Base-by-base conservation (phyloP, 2,888 invertebrate genomes). In the Leptothorax acervorum region DNA sequence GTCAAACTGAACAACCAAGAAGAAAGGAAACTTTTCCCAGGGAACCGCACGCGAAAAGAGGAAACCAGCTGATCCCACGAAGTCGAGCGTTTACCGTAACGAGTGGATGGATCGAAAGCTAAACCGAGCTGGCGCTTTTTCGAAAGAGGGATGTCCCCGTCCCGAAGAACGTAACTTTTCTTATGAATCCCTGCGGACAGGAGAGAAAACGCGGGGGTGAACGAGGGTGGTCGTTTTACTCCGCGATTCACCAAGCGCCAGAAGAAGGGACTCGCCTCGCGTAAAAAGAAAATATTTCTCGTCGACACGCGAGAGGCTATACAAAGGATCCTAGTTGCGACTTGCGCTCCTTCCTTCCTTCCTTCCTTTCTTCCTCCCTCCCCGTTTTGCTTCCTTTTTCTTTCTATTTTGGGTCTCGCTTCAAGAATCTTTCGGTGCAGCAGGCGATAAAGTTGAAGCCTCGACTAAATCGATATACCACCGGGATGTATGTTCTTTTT, bases 11-110 rank as follows among this genome's bases (percentile, higher is more conserved):
- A 60, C 31, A 73, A 39, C 28, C 18, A 42, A 31, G 51, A 6
- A 66, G 39, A 57, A 55, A 18, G 51, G 12, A 62, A 75, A 76
- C 31, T 57, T 78, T 78, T 83, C 51, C 12, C 45, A 4, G 35
- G 2, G 53, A 71, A 48, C 23, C 42, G 42, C 62, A 35, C 57
- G 35, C 11, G 42, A 75, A 39, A 55, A 35, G 35, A 83, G 45
- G 18, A 73, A 88, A 92, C 89, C 90, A 88, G 92, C 91, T 94
- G 93, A 94, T 93, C 92, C 92, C 91, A 87, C 85, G 87, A 88
- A 91, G 88, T 88, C 87, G 88, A 88, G 84, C 81, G 85, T 85
- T 82, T 86, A 73, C 74, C 57, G 79, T 71, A 84, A 55, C 62
- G 71, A 82, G 79, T 48, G 68, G 70, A 85, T 48, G 68, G 70